Evolutionary conservation across 2,888 invertebrate species (phyloP).

Genomic region (Gastrophysa polygoni): DNA sequence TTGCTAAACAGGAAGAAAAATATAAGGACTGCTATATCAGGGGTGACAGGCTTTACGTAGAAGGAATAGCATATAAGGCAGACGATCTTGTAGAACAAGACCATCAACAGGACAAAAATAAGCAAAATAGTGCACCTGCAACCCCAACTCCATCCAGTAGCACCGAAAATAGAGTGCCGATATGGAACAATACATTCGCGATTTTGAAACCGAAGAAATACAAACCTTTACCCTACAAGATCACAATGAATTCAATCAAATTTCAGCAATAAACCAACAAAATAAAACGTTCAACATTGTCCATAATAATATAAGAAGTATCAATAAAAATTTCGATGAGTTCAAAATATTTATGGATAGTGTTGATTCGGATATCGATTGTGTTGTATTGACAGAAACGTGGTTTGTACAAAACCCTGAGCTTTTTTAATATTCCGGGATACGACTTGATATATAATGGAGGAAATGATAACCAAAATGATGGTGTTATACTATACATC

Average conservation of each 20-base stretch:
- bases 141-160: slow-evolving; percentile 7
- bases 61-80: slow-evolving; percentile 11
- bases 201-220: not conserved
- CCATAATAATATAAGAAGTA: not conserved
- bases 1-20: slow-evolving; percentile 11
- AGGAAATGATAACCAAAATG: not conserved
- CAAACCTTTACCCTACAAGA: slow-evolving; percentile 6
- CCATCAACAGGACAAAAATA: slow-evolving; percentile 5
- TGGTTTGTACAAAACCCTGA: not conserved
- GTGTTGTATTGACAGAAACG: not conserved
- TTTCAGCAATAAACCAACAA: not conserved
- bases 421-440: not conserved
- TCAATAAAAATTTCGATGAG: not conserved
- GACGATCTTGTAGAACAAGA: slow-evolving; percentile 12
- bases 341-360: not conserved
- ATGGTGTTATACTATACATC: not conserved
- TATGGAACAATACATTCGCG: not conserved
- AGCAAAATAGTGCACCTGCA: slow-evolving; percentile 13
- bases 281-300: not conserved
- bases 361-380: not conserved
- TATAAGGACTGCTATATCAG: slow-evolving; percentile 11
- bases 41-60: slow-evolving; percentile 7
- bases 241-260: slow-evolving; percentile 4
- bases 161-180: not conserved
- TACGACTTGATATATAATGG: not conserved